Conservation (phyloP, 2,113 vertebrate species). For the Taurulus bubalis region DNA sequence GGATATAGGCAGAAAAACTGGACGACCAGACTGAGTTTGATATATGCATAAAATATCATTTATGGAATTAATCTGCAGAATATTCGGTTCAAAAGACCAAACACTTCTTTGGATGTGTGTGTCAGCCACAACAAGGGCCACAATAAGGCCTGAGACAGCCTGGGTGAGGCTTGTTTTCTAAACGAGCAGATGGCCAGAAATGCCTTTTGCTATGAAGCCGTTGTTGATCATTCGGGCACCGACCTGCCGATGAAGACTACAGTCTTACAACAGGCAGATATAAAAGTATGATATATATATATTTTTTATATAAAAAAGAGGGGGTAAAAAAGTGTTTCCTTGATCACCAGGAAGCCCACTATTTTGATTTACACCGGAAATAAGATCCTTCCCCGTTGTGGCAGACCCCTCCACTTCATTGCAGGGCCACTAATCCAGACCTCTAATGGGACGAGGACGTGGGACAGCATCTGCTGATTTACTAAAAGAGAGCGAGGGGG, state of each 20-base stretch:
- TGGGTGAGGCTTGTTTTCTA: not conserved
- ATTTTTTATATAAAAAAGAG: not conserved
- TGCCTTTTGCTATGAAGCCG: not conserved
- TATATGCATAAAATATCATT: too few species aligned
- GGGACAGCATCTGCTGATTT: constrained; percentile 29
- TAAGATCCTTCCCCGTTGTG: not conserved
- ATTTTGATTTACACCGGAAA: not conserved
- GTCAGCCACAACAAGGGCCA: too few species aligned
- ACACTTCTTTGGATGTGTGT: not conserved
- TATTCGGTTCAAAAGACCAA: too few species aligned
- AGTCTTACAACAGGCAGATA: too few species aligned
- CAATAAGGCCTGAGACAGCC: not conserved
- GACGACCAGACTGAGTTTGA: too few species aligned
- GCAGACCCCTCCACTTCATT: constrained; percentile 21
- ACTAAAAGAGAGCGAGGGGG: constrained; percentile 2
- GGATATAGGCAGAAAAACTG: too few species aligned
- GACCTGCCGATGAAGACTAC: not conserved
- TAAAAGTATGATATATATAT: not conserved
- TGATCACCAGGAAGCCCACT: not conserved
- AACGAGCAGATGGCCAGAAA: not conserved
- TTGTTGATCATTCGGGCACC: not conserved
- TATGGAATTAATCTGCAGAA: not conserved
- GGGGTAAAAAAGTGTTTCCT: not conserved
- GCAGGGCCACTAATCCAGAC: constrained; percentile 25
- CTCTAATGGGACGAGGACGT: constrained; percentile 22